Conservation (phyloP, 2,888 invertebrate species). For the Eupsilia transversa region DNA sequence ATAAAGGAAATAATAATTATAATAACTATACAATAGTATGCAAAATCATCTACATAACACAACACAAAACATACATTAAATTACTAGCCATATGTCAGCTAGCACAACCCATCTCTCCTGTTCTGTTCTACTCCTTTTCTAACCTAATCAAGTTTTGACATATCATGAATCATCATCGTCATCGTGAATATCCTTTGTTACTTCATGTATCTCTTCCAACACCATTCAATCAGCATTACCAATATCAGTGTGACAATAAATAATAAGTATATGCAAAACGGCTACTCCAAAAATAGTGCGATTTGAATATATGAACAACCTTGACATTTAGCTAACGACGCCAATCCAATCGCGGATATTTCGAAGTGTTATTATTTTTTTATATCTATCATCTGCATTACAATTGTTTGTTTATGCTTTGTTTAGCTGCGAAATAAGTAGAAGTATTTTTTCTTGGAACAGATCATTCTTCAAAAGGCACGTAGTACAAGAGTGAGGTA, state of each 20-base stretch:
- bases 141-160: neutral
- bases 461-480: rapidly evolving
- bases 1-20: too few species aligned
- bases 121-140: neutral
- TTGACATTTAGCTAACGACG: conserved; percentile 65
- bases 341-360: conserved; percentile 51
- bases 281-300: conserved; percentile 46
- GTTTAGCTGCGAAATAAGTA: neutral
- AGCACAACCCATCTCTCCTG: neutral
- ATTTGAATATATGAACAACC: conserved; percentile 55
- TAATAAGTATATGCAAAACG: conserved; percentile 43
- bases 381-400: conserved; percentile 15
- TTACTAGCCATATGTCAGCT: too few species aligned
- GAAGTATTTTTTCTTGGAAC: neutral
- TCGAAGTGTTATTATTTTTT: conserved; percentile 33
- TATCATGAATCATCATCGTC: neutral
- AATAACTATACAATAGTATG: too few species aligned
- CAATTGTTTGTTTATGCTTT: conserved; percentile 2
- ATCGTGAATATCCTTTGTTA: neutral
- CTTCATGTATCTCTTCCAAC: neutral
- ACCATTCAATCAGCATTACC: conserved; percentile 21
- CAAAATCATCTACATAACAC: too few species aligned
- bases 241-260: conserved; percentile 24
- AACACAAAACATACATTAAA: too few species aligned
- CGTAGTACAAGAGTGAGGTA: too few species aligned